Evolutionary conservation across 2,888 invertebrate species (phyloP).

Genomic region (Chrysolina americana): DNA sequence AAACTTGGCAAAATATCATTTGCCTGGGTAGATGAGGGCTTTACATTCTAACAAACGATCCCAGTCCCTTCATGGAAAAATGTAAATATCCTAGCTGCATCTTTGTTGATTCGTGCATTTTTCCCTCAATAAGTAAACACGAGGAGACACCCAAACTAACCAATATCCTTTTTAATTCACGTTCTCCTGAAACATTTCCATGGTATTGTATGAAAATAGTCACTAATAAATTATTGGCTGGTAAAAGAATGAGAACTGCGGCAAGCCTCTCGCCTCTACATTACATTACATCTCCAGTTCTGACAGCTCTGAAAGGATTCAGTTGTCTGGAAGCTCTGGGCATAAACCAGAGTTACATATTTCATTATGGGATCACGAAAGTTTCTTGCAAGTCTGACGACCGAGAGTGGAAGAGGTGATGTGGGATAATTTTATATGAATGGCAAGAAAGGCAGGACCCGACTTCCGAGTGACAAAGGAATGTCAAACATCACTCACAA

Average conservation of each 20-base stretch:
- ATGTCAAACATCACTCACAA: background rate
- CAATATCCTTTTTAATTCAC: too few species aligned
- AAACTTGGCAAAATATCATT: too few species aligned
- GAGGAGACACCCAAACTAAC: too few species aligned
- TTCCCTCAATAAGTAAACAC: too few species aligned
- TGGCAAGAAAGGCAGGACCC: background rate
- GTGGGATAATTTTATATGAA: background rate
- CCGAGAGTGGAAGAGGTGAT: background rate
- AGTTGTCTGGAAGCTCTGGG: conserved; percentile 5
- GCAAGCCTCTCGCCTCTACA: background rate
- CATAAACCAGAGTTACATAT: background rate
- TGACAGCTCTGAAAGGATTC: background rate
- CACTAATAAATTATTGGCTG: background rate
- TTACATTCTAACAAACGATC: too few species aligned
- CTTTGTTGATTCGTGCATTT: too few species aligned
- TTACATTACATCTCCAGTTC: background rate
- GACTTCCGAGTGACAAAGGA: background rate
- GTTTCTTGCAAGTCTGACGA: conserved; percentile 1
- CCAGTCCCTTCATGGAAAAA: too few species aligned
- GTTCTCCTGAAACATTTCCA: background rate
- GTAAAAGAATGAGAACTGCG: background rate
- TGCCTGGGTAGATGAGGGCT: too few species aligned
- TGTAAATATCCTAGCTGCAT: too few species aligned
- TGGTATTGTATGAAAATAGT: background rate
- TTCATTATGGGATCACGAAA: conserved; percentile 10